These are phyloP conservation scores for Catharus minimus DNA, from an alignment of 2,113 vertebrate genomes.

Conservation along the genomic window DNA sequence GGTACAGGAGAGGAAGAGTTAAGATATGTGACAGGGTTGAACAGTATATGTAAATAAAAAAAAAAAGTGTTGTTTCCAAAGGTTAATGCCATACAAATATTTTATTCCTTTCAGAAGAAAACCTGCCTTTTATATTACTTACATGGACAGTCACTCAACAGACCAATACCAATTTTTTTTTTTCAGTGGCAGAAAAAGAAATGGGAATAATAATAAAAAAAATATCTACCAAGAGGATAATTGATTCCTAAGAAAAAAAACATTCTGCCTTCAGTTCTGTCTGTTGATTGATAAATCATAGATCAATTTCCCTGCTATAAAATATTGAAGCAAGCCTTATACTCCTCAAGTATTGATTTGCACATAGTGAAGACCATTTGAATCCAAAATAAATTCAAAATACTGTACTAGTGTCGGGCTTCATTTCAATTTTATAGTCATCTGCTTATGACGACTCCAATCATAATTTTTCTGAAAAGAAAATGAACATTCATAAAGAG, in stretches of 20 bases:
- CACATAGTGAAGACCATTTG: slow-evolving; percentile 60
- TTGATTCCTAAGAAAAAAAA: slow-evolving; percentile 57
- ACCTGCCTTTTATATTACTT: slow-evolving; percentile 17
- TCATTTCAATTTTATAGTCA: slow-evolving; percentile 24
- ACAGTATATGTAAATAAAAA: background rate
- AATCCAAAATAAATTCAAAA: slow-evolving; percentile 65
- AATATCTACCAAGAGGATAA: slow-evolving; percentile 36
- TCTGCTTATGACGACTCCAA: slow-evolving; percentile 25
- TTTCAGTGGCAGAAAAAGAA: slow-evolving; percentile 8
- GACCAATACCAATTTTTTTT: background rate
- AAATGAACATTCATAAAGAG: background rate
- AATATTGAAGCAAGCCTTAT: slow-evolving; percentile 70
- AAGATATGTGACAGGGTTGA: background rate
- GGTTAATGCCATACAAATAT: background rate
- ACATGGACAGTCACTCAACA: slow-evolving; percentile 41
- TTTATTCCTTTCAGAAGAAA: slow-evolving; percentile 31
- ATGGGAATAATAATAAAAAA: slow-evolving; percentile 10
- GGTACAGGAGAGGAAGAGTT: background rate
- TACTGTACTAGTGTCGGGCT: slow-evolving; percentile 30
- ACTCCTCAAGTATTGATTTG: slow-evolving; percentile 51
- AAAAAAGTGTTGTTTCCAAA: background rate
- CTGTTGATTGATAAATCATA: slow-evolving; percentile 76
- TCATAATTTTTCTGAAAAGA: background rate
- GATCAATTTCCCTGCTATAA: slow-evolving; percentile 74
- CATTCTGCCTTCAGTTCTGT: slow-evolving; percentile 29